phyloP scores from a whole-genome alignment of 2,888 invertebrate species.

The Bursaphelenchus okinawaensis region DNA sequence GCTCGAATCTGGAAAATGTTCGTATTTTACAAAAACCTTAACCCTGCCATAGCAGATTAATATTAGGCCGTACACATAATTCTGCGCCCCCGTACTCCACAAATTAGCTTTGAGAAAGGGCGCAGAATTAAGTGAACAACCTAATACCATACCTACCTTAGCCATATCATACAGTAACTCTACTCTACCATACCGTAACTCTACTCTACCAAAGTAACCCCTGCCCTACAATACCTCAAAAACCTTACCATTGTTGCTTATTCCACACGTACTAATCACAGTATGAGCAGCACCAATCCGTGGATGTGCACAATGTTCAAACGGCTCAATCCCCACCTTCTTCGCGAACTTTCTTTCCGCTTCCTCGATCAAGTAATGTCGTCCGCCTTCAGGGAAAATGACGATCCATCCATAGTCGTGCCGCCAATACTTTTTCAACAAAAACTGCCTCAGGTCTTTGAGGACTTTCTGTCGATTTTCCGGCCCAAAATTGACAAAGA shows the following conservation, averaged over 20 bases:
- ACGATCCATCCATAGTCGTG: slow-evolving; percentile 66
- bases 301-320: slow-evolving; percentile 80
- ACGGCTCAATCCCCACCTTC: slow-evolving; percentile 76
- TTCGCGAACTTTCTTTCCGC: slow-evolving; percentile 63
- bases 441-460: slow-evolving; percentile 62
- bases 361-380: slow-evolving; percentile 46
- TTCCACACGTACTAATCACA: slow-evolving; percentile 69
- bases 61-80: too few species aligned
- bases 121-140: too few species aligned
- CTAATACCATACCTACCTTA: too few species aligned
- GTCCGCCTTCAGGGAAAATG: slow-evolving; percentile 79
- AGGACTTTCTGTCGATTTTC: slow-evolving; percentile 34
- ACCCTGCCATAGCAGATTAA: too few species aligned
- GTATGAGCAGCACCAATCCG: slow-evolving; percentile 81
- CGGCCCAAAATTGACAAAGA: slow-evolving; percentile 53
- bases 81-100: too few species aligned
- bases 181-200: too few species aligned
- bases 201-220: too few species aligned
- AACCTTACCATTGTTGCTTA: too few species aligned
- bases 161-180: too few species aligned
- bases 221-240: too few species aligned
- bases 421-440: slow-evolving; percentile 67
- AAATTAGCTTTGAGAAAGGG: too few species aligned
- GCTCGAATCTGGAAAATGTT: slow-evolving; percentile 12
- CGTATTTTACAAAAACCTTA: too few species aligned